Conservation (phyloP, 2,113 vertebrate genomes). For the zebrafish (Danio rerio) region GRCz12tu NC_133195.1:6554501-6555000, state of each 20-base stretch:
- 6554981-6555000: conserved; percentile 24
- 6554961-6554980: conserved; percentile 2
- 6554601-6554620: background rate
- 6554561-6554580: no score
- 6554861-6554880: background rate
- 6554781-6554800: conserved; percentile 32
- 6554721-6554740: background rate
- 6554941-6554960: background rate
- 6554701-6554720: conserved; percentile 9
- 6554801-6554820: background rate
- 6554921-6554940: background rate
- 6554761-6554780: background rate
- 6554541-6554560: background rate
- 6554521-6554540: background rate
- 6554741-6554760: background rate
- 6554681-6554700: background rate
- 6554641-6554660: background rate
- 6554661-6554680: conserved; percentile 1
- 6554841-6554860: background rate
- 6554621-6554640: background rate
- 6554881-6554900: background rate
- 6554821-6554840: background rate
- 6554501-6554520: background rate
- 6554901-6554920: conserved; percentile 24
- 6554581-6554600: background rate